phyloP scores from a whole-genome alignment of 2,113 vertebrate genomes.

The Setophaga petechia region DNA sequence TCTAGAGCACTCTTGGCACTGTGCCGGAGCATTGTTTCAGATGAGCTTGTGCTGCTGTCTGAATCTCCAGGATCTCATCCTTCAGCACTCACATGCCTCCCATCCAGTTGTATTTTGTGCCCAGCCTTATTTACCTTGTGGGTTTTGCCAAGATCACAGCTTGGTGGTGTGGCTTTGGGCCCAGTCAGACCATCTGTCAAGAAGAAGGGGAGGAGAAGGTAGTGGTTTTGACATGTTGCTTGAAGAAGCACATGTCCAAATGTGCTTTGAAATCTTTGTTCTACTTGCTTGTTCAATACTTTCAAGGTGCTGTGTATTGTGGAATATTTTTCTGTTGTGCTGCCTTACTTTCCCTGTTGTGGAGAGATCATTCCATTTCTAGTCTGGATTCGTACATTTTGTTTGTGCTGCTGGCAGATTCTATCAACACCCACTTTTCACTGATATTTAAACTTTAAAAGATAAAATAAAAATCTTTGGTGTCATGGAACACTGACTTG shows the following conservation, averaged over 20 bases:
- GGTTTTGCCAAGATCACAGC: conserved; percentile 62
- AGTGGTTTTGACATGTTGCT: conserved; percentile 5
- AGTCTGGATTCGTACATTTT: conserved; percentile 39
- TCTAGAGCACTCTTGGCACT: neutral
- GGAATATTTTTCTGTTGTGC: neutral
- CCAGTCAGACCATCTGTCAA: conserved; percentile 45
- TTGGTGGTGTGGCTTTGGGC: conserved; percentile 29
- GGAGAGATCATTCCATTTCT: neutral
- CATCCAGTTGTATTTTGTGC: conserved; percentile 16
- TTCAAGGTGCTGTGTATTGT: neutral
- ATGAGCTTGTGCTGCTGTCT: neutral
- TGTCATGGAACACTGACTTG: conserved; percentile 52
- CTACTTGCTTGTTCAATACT: neutral
- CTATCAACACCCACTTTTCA: conserved; percentile 64
- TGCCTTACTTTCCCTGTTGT: neutral
- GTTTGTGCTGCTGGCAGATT: conserved; percentile 67
- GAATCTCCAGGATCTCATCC: neutral
- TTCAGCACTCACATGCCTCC: neutral
- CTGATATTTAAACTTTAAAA: conserved; percentile 47
- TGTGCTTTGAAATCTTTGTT: conserved; percentile 24
- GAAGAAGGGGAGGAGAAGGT: conserved; percentile 20
- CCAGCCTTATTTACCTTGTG: conserved; percentile 51
- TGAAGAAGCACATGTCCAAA: conserved; percentile 21
- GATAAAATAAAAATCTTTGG: conserved; percentile 53
- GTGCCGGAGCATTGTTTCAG: neutral